Evolutionary conservation across 2,888 invertebrate species (phyloP).

Genomic region (Autographa pulchrina): DNA sequence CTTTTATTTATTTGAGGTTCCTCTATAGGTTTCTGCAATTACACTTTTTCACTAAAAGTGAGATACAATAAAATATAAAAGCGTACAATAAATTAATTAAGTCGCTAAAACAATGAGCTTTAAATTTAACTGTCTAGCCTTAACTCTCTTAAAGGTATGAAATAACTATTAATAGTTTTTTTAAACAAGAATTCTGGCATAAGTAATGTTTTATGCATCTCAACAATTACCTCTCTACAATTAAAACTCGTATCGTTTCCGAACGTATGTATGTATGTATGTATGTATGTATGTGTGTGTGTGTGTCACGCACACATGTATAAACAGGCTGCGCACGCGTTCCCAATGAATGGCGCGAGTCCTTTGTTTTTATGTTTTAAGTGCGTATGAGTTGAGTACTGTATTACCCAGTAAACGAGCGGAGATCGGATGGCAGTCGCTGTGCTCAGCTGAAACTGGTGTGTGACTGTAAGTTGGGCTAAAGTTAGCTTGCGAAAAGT

Average conservation of each 20-base stretch:
- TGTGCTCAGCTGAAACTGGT: not conserved
- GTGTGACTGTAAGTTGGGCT: not conserved
- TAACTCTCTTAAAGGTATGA: not conserved
- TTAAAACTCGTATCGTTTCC: not conserved
- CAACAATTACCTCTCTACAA: slow-evolving; percentile 1
- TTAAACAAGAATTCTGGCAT: not conserved
- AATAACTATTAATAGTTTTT: not conserved
- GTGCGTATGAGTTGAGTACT: slow-evolving; percentile 14
- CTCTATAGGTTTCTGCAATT: too few species aligned
- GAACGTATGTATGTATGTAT: not conserved
- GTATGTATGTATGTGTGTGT: slow-evolving; percentile 7
- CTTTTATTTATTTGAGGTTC: not conserved
- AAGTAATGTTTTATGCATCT: not conserved
- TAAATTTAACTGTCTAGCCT: not conserved
- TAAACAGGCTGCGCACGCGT: slow-evolving; percentile 35
- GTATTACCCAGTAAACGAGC: not conserved
- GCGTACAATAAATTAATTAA: not conserved
- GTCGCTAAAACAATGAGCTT: not conserved
- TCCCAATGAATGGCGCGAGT: slow-evolving; percentile 49
- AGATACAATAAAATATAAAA: not conserved
- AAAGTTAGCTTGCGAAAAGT: too few species aligned
- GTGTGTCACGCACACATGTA: not conserved
- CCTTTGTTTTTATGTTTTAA: slow-evolving; percentile 44
- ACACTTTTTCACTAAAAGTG: not conserved
- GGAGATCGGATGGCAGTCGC: not conserved